Percentiles rank a stretch among this genome's conserved stretches.
phyloP scores from a whole-genome alignment of 2,113 vertebrate genomes.

The Notiomystis cincta region DNA sequence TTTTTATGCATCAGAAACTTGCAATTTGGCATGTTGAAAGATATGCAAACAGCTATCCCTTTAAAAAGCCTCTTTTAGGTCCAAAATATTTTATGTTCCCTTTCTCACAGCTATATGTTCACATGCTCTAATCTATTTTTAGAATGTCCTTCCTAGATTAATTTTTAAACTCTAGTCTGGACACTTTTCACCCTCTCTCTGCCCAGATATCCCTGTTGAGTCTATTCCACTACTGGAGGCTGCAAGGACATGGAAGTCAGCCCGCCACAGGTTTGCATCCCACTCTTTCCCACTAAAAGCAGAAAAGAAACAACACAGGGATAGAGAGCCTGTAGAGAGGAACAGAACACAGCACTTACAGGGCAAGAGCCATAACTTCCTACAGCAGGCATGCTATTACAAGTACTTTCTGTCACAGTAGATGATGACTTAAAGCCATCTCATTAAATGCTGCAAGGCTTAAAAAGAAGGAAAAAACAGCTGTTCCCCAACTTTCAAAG shows the following conservation, averaged over 20 bases:
- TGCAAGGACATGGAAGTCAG: neutral
- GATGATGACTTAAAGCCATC: neutral
- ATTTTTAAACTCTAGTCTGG: neutral
- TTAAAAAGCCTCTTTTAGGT: neutral
- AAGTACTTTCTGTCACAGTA: neutral
- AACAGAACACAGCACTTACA: neutral
- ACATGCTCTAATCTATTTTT: neutral
- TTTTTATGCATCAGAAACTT: neutral
- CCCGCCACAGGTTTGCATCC: neutral
- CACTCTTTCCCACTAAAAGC: neutral
- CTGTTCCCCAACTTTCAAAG: neutral
- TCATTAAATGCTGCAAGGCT: neutral
- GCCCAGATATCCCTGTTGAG: neutral
- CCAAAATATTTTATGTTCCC: neutral
- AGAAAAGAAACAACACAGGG: neutral
- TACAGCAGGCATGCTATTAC: neutral
- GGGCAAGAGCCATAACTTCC: neutral
- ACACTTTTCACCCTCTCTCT: neutral
- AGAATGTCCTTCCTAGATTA: constrained; percentile 10
- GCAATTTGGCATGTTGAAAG: neutral
- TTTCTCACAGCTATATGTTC: neutral
- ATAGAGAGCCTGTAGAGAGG: neutral
- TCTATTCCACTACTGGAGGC: neutral
- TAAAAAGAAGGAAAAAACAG: neutral
- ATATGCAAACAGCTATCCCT: neutral